phyloP scores from a whole-genome alignment of 2,888 invertebrate genomes.

The Aquatica leii region DNA sequence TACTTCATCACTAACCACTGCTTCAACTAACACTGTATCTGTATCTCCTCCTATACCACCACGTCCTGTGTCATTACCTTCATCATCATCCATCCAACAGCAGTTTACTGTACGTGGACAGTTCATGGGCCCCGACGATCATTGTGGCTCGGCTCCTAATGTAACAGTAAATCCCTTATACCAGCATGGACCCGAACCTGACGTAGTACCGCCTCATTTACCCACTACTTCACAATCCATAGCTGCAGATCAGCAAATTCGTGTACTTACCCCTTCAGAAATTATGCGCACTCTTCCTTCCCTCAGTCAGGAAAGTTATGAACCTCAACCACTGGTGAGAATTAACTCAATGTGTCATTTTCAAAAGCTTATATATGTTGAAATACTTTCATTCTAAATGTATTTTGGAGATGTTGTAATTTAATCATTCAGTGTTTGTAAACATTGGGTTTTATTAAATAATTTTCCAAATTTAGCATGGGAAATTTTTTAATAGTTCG shows the following conservation, averaged over 20 bases:
- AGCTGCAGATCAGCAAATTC: conserved; percentile 80
- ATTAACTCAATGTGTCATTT: conserved; percentile 40
- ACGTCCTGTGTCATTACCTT: conserved; percentile 45
- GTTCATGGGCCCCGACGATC: conserved; percentile 61
- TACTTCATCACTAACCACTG: conserved; percentile 52
- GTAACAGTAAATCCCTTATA: conserved; percentile 72
- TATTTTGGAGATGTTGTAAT: conserved; percentile 26
- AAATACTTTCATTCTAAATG: conserved; percentile 34
- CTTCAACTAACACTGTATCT: conserved; percentile 45
- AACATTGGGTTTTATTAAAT: conserved; percentile 28
- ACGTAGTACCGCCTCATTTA: conserved; percentile 37
- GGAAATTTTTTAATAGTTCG: conserved; percentile 23
- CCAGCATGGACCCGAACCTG: conserved; percentile 48
- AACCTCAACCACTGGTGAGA: conserved; percentile 64
- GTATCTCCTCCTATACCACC: conserved; percentile 33
- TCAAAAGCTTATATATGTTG: conserved; percentile 33
- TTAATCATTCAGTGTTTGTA: conserved; percentile 38
- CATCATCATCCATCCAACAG: conserved; percentile 57
- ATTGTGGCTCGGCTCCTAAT: conserved; percentile 72
- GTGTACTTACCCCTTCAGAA: conserved; percentile 88
- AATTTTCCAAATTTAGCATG: conserved; percentile 32
- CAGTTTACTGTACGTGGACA: conserved; percentile 61
- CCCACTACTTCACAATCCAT: conserved; percentile 41
- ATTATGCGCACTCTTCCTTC: conserved; percentile 91
- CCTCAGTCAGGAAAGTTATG: conserved; percentile 77